phyloP scores from a whole-genome alignment of 2,888 invertebrate species.

The Neria commutata region DNA sequence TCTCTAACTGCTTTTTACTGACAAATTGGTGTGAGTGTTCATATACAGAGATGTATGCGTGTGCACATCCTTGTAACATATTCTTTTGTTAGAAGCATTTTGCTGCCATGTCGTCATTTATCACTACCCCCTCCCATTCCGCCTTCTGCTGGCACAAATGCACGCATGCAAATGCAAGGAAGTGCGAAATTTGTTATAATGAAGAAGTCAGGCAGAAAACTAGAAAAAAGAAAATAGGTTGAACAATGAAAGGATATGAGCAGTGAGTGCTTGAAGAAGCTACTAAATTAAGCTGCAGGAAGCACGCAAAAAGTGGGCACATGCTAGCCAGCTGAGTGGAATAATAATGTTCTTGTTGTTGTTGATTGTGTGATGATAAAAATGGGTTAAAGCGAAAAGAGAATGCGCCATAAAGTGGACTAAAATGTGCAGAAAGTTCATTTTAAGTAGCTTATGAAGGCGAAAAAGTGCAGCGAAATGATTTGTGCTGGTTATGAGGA shows the following conservation, averaged over 20 bases:
- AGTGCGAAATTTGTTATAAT: constrained; percentile 55
- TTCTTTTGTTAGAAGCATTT: no score
- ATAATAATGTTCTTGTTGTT: neutral
- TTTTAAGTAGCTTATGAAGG: neutral
- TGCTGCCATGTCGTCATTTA: constrained; percentile 37
- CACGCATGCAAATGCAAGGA: constrained; percentile 35
- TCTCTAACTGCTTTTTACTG: no score
- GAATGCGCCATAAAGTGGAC: no score
- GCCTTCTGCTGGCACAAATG: constrained; percentile 15
- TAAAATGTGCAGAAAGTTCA: neutral
- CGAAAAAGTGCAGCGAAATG: neutral
- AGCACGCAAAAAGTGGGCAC: neutral
- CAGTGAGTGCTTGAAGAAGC: constrained; percentile 4
- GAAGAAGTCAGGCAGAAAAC: constrained; percentile 19
- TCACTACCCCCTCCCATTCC: no score
- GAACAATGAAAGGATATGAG: constrained; percentile 5
- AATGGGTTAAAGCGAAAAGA: no score
- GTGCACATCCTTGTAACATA: neutral
- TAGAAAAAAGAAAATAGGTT: constrained; percentile 1
- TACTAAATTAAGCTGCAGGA: neutral
- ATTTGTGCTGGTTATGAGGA: neutral
- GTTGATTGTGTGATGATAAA: neutral
- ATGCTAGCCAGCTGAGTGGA: neutral
- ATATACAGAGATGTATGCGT: constrained; percentile 12
- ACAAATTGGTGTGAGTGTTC: no score